A percentile compares a stretch with the other conserved stretches of the same genome.
These are phyloP conservation scores for Rhinoptilus africanus DNA, from an alignment of 2,113 vertebrate genomes.

Conservation along the genomic window DNA sequence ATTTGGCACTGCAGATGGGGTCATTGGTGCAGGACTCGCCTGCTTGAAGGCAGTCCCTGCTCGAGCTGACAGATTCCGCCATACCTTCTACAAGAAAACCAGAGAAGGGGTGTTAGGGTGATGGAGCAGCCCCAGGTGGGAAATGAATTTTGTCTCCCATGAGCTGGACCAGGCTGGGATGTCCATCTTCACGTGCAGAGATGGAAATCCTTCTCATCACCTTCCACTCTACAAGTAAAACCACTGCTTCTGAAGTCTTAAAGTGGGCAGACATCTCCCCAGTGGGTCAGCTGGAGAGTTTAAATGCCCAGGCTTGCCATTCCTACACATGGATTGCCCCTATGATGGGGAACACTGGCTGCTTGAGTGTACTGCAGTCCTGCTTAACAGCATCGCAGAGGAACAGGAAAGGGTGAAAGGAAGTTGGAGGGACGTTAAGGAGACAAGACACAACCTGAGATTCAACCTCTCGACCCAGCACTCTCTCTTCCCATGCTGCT, in stretches of 20 bases:
- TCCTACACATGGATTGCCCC: neutral
- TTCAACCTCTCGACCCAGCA: neutral
- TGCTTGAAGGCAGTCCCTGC: slow-evolving; percentile 86
- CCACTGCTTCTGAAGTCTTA: neutral
- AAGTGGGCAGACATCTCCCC: neutral
- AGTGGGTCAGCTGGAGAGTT: neutral
- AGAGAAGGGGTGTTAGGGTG: neutral
- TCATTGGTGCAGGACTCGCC: slow-evolving; percentile 87
- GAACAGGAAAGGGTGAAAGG: neutral
- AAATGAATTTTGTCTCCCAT: fast-evolving
- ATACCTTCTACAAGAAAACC: slow-evolving; percentile 37
- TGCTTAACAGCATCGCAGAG: neutral
- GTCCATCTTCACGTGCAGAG: neutral
- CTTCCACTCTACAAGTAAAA: neutral
- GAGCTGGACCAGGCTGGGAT: neutral
- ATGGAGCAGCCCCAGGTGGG: neutral
- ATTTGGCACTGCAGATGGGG: slow-evolving; percentile 87
- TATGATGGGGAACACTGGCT: neutral
- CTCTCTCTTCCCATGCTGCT: neutral
- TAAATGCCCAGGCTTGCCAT: neutral
- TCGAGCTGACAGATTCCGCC: slow-evolving; percentile 9
- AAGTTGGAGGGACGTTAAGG: neutral
- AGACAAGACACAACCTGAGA: neutral
- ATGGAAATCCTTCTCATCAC: neutral
- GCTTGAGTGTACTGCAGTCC: neutral